Conservation (phyloP, 53 echinoderm and acorn worm genomes). For the Glandiceps talaboti region DNA sequence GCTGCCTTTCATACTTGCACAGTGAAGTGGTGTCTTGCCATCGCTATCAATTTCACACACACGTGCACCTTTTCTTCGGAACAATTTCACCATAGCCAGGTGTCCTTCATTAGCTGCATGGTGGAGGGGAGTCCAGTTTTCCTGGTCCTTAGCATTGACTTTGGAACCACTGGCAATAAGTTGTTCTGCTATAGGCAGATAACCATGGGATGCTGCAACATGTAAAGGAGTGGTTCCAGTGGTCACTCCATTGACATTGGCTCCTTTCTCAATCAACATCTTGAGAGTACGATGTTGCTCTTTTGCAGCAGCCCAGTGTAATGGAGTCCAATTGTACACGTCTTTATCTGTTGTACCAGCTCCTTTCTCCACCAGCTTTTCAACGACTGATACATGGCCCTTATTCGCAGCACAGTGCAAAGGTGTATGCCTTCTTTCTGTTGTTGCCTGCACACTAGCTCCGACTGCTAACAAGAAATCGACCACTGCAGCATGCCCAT, state of each 20-base stretch:
- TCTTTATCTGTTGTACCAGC: not conserved
- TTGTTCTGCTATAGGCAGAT: not conserved
- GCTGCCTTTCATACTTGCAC: not conserved
- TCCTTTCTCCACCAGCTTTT: not conserved
- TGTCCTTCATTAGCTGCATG: not conserved
- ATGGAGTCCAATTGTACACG: not conserved
- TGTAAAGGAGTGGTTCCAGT: not conserved
- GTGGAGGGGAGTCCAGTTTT: not conserved
- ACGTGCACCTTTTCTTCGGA: not conserved
- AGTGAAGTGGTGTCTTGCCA: not conserved
- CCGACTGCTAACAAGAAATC: slow-evolving; percentile 21
- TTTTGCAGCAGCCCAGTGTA: not conserved
- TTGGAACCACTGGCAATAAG: not conserved
- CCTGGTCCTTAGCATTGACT: not conserved
- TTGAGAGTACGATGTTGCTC: not conserved
- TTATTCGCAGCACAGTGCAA: slow-evolving; percentile 30
- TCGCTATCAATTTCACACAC: not conserved
- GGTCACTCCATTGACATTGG: not conserved
- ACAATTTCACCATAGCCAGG: not conserved
- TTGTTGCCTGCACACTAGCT: slow-evolving; percentile 31
- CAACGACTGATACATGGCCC: slow-evolving; percentile 25
- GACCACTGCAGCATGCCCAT: slow-evolving; percentile 13
- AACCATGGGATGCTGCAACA: not conserved
- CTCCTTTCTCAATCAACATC: not conserved
- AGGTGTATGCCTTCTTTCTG: slow-evolving; percentile 30